A percentile compares a stretch with the other conserved stretches of the same genome.
These are phyloP conservation scores for Passer montanus DNA, from an alignment of 2,113 vertebrate genomes.

Conservation along the genomic window DNA sequence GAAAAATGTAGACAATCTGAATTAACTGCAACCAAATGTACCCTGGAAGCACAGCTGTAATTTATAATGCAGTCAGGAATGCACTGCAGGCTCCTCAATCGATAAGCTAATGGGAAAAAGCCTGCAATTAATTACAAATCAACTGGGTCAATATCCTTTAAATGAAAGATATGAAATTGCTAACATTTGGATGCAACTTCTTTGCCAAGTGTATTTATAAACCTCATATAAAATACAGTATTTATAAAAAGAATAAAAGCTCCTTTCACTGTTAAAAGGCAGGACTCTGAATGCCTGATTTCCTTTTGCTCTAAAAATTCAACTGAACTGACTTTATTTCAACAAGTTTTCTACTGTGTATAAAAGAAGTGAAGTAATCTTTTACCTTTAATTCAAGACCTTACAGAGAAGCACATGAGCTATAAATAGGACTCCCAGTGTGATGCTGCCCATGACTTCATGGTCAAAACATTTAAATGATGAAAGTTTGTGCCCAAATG, in stretches of 20 bases:
- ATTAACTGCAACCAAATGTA: slow-evolving; percentile 44
- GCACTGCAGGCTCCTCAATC: slow-evolving; percentile 18
- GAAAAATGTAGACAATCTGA: slow-evolving; percentile 21
- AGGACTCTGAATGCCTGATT: neutral
- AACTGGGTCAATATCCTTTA: slow-evolving; percentile 37
- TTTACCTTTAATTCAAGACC: neutral
- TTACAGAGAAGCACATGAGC: neutral
- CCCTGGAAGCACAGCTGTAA: neutral
- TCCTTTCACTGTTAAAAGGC: slow-evolving; percentile 22
- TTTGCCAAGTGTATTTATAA: slow-evolving; percentile 58
- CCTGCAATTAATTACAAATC: slow-evolving; percentile 62
- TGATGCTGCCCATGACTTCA: neutral
- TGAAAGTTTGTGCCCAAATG: neutral
- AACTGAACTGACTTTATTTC: neutral
- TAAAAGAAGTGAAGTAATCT: neutral
- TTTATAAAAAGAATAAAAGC: slow-evolving; percentile 42
- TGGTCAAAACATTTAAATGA: neutral
- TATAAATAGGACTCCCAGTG: neutral
- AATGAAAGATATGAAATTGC: slow-evolving; percentile 38
- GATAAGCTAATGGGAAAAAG: slow-evolving; percentile 48
- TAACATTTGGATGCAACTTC: slow-evolving; percentile 32
- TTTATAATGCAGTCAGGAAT: slow-evolving; percentile 42
- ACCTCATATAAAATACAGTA: neutral
- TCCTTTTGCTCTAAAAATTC: neutral
- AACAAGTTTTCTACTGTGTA: neutral